Evolutionary conservation across 2,797 vertebrate genomes (phyloP).

Genomic region (Ctenopoma kingsleyae): DNA sequence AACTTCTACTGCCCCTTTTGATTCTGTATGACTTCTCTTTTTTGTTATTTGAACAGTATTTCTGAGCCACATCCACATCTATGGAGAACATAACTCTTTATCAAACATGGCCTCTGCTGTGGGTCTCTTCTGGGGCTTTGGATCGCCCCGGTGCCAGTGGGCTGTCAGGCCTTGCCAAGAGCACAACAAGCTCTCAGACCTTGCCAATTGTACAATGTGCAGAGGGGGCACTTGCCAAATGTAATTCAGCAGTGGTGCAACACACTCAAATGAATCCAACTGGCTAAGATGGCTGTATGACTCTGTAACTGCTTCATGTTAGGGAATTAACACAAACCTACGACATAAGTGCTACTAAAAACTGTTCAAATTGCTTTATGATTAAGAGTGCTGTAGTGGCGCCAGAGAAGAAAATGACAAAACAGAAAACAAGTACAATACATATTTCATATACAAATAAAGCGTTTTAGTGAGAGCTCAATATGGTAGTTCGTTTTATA

Average conservation of each 20-base stretch:
- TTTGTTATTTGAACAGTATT: conserved; percentile 8
- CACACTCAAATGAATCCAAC: conserved; percentile 35
- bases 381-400: background rate
- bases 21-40: conserved; percentile 3
- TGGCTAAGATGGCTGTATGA: conserved; percentile 21
- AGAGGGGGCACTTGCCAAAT: conserved; percentile 41
- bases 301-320: conserved; percentile 21
- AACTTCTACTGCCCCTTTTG: background rate
- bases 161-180: conserved; percentile 44
- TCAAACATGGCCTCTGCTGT: conserved; percentile 51
- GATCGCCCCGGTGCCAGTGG: conserved; percentile 40
- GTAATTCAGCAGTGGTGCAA: conserved; percentile 52
- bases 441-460: background rate
- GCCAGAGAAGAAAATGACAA: background rate
- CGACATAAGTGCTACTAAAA: conserved; percentile 12
- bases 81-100: conserved; percentile 34
- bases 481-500: background rate
- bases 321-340: conserved; percentile 17
- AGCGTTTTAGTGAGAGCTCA: background rate
- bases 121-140: conserved; percentile 36
- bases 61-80: conserved; percentile 30
- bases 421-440: background rate
- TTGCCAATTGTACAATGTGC: conserved; percentile 48
- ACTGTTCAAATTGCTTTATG: background rate
- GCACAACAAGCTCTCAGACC: conserved; percentile 34